Percentiles rank a stretch among this genome's conserved stretches.
Evolutionary conservation across 2,888 invertebrate genomes (phyloP).

Genomic region (Phlogophora meticulosa): DNA sequence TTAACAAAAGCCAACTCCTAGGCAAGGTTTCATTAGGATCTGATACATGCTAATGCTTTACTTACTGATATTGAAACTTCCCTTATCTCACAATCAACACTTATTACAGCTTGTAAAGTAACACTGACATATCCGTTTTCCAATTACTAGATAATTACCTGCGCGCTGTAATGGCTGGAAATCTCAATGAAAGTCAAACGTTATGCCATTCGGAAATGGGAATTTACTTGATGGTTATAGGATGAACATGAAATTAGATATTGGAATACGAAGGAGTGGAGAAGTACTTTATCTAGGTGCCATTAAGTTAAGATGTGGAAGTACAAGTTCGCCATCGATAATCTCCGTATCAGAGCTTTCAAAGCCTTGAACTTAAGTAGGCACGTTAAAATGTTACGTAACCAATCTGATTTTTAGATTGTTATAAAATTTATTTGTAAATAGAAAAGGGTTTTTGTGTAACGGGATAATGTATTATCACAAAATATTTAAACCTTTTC

Average conservation of each 20-base stretch:
- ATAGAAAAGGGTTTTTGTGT: background rate
- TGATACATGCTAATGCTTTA: conserved; percentile 2
- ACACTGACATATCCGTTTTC: conserved; percentile 43
- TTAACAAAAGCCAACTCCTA: conserved; percentile 1
- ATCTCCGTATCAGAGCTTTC: background rate
- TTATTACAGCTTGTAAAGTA: conserved; percentile 18
- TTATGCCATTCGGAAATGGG: conserved; percentile 36
- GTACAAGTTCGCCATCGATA: background rate
- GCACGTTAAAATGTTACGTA: background rate
- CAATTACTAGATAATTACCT: conserved; percentile 41
- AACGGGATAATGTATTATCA: background rate
- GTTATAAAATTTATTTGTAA: background rate
- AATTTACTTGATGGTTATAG: conserved; percentile 29
- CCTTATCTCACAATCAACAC: conserved; percentile 14
- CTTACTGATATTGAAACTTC: conserved; percentile 2
- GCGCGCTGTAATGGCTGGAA: conserved; percentile 17
- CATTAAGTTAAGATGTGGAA: conserved; percentile 19
- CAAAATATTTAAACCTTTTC: background rate
- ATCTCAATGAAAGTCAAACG: conserved; percentile 35
- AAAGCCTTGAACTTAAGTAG: background rate
- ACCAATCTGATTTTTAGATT: background rate
- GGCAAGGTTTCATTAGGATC: conserved; percentile 6
- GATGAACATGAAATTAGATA: conserved; percentile 35
- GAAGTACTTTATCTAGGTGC: too few species aligned
- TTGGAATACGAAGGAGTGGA: conserved; percentile 23